These are phyloP conservation scores for Ochotona princeps DNA, from an alignment of 2,113 vertebrate genomes.

Conservation along the genomic window DNA sequence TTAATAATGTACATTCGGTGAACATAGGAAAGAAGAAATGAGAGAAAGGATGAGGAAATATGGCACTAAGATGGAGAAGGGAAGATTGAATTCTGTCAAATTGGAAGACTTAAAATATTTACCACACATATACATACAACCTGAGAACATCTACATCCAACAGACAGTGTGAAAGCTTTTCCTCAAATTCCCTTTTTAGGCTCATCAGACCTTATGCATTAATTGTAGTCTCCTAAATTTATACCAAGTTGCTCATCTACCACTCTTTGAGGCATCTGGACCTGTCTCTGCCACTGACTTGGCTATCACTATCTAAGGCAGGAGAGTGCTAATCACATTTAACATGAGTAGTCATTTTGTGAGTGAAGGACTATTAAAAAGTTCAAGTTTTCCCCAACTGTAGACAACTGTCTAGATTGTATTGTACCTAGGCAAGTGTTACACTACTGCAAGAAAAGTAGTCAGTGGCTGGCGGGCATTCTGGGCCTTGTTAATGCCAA, in stretches of 20 bases:
- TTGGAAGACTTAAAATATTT: conserved; percentile 39
- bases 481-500: too few relatives aligned
- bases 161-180: conserved; percentile 7
- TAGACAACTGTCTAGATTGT: too few relatives aligned
- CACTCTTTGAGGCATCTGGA: conserved; percentile 16
- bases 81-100: conserved; percentile 23
- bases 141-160: background rate
- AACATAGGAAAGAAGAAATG: background rate
- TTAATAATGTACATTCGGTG: conserved; percentile 39
- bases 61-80: background rate
- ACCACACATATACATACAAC: background rate
- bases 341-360: background rate
- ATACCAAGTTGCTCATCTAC: background rate
- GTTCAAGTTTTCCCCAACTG: too few relatives aligned
- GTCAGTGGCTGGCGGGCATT: too few relatives aligned
- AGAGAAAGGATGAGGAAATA: conserved; percentile 18
- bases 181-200: conserved; percentile 19
- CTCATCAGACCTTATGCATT: conserved; percentile 7
- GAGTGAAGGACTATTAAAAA: background rate
- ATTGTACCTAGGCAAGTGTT: too few relatives aligned
- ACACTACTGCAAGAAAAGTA: too few relatives aligned
- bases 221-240: conserved; percentile 40
- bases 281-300: conserved; percentile 36
- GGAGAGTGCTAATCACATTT: background rate
- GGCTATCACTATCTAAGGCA: background rate